Base-by-base conservation (phyloP, 2,888 invertebrate species). In the Onthophagus sagittarius region DNA sequence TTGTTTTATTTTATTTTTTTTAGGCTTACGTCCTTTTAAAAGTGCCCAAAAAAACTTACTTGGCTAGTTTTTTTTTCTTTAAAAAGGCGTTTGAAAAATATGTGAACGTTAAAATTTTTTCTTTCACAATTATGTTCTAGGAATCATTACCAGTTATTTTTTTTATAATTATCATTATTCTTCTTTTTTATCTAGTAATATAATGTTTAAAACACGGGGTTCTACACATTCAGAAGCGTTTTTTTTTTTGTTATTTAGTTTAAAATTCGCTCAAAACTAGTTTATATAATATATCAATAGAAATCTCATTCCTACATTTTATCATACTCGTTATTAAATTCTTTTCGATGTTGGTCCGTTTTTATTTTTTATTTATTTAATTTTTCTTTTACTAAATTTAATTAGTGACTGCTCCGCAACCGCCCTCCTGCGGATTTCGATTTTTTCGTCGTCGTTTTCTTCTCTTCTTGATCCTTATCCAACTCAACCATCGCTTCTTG, bases 401-500 rank as follows among this genome's bases (percentile, higher is more conserved):
- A 9, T 23, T 23, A 23, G 31, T 71, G 70, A 70, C 88, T 85
- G 80, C 88, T 88, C 75, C 89, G 86, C 78, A 89, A 80, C 74
- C 89, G 82, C n/a, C 86, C 83, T 3, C 23, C 23, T 23, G 23
- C 23, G 3, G 23, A 23, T 15, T 85, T 82, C 70, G 86, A 85
- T 72, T 82, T 83, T 31, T 83, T 80, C 69, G 71, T 73, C n/a
- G 23, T 23, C 23, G 72, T 32, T n/a, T 70, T 73, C 72, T 75
- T 88, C 39, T 88, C 88, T 82, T 89, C 89, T 84, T 92, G 90
- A 86, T 96, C 96, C 82, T 92, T 90, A 86, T 96, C 96, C 82
- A 96, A 87, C 85, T 95, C 95, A 77, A 92, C 89, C 95, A 96
- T 95, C 73, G 96, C 96, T 87, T 96, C 95, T 88, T 96, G 95